Evolutionary conservation across 2,113 vertebrate genomes (phyloP).

Genomic region (Chaetura pelagica): DNA sequence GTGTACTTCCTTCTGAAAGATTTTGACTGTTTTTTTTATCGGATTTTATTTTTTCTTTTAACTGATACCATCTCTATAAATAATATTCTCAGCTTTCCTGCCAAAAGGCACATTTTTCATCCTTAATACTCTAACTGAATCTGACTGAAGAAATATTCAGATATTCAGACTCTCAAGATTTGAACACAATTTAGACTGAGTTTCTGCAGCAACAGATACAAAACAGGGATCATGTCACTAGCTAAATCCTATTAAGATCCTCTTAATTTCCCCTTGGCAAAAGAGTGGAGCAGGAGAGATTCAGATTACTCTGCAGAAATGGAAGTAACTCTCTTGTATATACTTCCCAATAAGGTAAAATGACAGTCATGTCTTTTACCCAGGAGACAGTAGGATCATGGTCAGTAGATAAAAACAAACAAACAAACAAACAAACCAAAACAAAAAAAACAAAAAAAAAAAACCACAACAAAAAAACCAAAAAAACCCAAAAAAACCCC

Average conservation of each 20-base stretch:
- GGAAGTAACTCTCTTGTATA: background rate
- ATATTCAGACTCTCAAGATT: background rate
- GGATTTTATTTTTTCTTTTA: background rate
- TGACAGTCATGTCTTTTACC: background rate
- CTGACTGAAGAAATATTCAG: background rate
- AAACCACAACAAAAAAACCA: background rate
- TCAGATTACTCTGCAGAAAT: background rate
- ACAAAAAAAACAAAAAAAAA: rapidly evolving
- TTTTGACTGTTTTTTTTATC: rapidly evolving
- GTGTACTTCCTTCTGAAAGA: background rate
- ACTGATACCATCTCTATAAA: background rate
- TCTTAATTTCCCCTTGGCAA: background rate
- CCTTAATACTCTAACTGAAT: background rate
- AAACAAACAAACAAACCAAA: background rate
- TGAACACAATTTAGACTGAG: background rate
- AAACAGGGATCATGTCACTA: background rate
- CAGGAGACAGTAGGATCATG: background rate
- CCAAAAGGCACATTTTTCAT: background rate
- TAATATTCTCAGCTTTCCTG: background rate
- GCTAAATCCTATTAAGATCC: background rate
- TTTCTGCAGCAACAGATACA: background rate
- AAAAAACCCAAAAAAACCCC: no score
- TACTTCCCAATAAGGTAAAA: background rate
- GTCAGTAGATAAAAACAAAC: background rate
- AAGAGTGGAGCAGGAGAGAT: background rate